Evolutionary conservation across 2,797 vertebrate species (phyloP), one percentile per base, ranked within the genome.

Genomic region (Morus bassanus): DNA sequence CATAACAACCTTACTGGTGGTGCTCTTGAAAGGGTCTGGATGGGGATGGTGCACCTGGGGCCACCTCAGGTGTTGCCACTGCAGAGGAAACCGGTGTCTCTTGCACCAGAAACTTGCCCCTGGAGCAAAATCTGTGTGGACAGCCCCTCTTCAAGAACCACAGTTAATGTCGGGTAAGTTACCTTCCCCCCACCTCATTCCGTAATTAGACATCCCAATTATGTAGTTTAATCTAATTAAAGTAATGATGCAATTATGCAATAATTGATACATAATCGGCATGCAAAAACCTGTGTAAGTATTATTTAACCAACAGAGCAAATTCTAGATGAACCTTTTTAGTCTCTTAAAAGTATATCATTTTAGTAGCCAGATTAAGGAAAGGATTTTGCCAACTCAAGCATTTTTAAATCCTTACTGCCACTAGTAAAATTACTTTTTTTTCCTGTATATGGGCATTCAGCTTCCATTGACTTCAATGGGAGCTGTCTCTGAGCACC

Each of bases 201-300:
- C 96, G 90, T 97, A 97, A 98, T 98, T 98, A 97, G 93, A 91
- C 81, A 95, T 97, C 89, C 95, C 97, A 98, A 98, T 98, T 98
- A 98, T 96, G 96, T 94, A 70, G 95, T 98, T 98, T 98, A 98
- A 97, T 98, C 96, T 96, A 81, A 98, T 98, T 98, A 97, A 93
- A 96, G 97, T 98, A 97, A 98, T 98, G 97, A 97, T 94, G 97
- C 95, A 97, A 97, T 98, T 98, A 98, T 96, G 92, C 97, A 97
- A 96, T 98, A 98, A 98, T 97, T 98, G 96, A 97, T 98, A 96
- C 83, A 96, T 98, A 98, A 98, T 97, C 70, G 45, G 93, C 97
- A 97, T 94, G 97, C 96, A 96, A 96, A 98, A 98, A 92, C 94
- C 94, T 97, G 92, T 92, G 76, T 95, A 96, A 95, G 95, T 95